Evolutionary conservation across 1,140 invertebrate genomes (phyloP), one percentile per base, ranked within the genome.

Genomic region (Lepidotrigona ventralis): DNA sequence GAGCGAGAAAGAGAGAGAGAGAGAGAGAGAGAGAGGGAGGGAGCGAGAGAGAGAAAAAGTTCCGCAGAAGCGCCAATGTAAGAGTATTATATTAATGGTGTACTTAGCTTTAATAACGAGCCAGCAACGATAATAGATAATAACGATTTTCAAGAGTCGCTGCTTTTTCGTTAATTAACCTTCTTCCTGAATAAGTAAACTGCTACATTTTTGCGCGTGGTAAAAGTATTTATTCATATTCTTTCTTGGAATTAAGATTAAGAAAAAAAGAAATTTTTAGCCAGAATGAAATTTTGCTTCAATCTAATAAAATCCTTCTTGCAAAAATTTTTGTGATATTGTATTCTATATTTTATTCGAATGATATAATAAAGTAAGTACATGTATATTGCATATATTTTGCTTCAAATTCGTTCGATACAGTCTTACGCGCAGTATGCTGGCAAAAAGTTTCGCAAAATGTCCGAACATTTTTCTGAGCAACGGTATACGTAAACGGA

Each of bases 161-260:
- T 39, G 8, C 19, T 70, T 78, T 46, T 46, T 33, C 63, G 54
- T 78, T 78, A 82, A 82, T 82, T 82, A 70, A 70, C 54, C 60
- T 60, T 60, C 29, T n/a, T 53, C 1, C n/a, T 9, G 56, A 51
- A 60, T 12, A 60, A 12, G 58, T 60, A n/a, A 46, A 46, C 39
- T 46, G 58, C 23, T n/a, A 60, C 9, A 1, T 53, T 33, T 46
- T 54, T 33, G 2, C 26, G 21, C 39, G 54, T 4, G 3, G 4
- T 23, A 1, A 58, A 58, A 70, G 4, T 15, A 26, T 54, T 29
- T 64, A 53, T 5, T 21, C 23, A 4, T 11, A 46, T 33, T 33
- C 51, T 26, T 15, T 26, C 8, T 15, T 69, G n/a, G 1, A 46
- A 46, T 6, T 8, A 19, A 79, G n/a, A 5, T n/a, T n/a, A n/a